Conservation (phyloP, 2,888 invertebrate species). For the Tolmerus cingulatus region DNA sequence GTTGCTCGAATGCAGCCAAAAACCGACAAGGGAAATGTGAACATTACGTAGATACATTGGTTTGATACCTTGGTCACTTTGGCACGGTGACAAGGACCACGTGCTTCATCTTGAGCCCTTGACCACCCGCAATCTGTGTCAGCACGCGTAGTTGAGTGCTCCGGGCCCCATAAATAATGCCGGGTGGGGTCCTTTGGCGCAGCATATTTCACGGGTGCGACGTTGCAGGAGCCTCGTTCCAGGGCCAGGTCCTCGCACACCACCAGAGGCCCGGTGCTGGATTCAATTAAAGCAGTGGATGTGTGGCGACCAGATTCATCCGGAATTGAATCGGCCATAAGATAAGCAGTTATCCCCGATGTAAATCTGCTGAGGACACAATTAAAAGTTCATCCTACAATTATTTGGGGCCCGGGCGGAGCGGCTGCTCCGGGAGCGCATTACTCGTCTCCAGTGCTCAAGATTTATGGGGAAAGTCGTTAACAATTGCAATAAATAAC, state of each 20-base stretch:
- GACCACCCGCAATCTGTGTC: not conserved
- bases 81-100: not conserved
- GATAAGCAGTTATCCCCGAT: slow-evolving; percentile 49
- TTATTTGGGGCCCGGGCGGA: slow-evolving; percentile 49
- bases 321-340: slow-evolving; percentile 48
- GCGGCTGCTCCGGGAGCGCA: slow-evolving; percentile 20
- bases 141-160: not conserved
- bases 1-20: not conserved
- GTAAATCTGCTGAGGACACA: slow-evolving; percentile 53
- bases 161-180: not conserved
- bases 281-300: slow-evolving; percentile 48
- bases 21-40: not conserved
- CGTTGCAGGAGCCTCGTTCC: not conserved
- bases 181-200: not conserved
- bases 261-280: not conserved
- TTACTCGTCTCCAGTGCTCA: slow-evolving; percentile 44
- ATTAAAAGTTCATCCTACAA: slow-evolving; percentile 53
- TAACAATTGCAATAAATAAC: slow-evolving; percentile 54
- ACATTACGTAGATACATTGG: too few relatives aligned
- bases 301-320: slow-evolving; percentile 38
- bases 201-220: slow-evolving; percentile 15
- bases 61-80: not conserved
- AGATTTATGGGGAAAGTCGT: slow-evolving; percentile 54
- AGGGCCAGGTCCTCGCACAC: not conserved
- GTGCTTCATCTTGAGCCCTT: not conserved